These are phyloP conservation scores for Mesoligia furuncula DNA, from an alignment of 2,888 invertebrate genomes.

Conservation along the genomic window DNA sequence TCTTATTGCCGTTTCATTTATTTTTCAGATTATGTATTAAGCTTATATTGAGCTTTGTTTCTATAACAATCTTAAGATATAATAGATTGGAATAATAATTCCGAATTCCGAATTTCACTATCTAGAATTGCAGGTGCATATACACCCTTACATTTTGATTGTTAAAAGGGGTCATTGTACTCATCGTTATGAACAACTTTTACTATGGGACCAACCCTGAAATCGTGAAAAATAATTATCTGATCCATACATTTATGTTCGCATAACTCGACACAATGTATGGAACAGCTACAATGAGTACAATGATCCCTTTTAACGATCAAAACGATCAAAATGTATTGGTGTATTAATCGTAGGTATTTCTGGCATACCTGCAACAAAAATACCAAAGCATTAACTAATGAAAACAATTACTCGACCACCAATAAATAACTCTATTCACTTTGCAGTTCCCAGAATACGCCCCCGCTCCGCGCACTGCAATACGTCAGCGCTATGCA, in stretches of 20 bases:
- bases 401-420: conserved; percentile 37
- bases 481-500: conserved; percentile 80
- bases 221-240: no score
- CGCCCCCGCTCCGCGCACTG: conserved; percentile 52
- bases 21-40: background rate
- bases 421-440: conserved; percentile 44
- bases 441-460: conserved; percentile 53
- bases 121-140: background rate
- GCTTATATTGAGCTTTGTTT: background rate
- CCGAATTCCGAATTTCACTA: background rate
- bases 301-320: no score
- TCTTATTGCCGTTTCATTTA: background rate
- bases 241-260: no score
- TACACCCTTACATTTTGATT: no score
- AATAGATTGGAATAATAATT: background rate
- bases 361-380: background rate
- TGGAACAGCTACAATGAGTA: no score
- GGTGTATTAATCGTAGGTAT: background rate
- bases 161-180: no score
- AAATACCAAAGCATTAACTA: conserved; percentile 31
- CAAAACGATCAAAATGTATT: no score
- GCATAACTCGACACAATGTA: no score
- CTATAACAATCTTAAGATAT: background rate
- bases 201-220: no score
- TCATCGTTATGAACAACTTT: no score